Evolutionary conservation across 2,113 vertebrate species (phyloP).

Genomic region (Paracanthobrama guichenoti): DNA sequence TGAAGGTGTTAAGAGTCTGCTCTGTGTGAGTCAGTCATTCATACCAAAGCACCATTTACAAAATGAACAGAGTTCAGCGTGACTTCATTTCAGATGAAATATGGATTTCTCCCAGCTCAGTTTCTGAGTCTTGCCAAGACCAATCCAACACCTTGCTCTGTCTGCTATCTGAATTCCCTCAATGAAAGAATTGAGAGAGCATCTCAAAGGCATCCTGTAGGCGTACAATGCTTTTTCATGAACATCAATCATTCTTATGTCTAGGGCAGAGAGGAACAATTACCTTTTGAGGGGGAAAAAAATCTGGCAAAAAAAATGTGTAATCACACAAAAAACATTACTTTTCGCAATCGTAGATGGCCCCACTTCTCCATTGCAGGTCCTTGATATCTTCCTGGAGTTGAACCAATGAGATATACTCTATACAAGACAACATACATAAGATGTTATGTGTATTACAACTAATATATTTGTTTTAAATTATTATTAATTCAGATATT

Average conservation of each 20-base stretch:
- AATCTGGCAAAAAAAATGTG: neutral
- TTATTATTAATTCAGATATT: neutral
- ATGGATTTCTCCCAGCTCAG: neutral
- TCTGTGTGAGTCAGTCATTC: neutral
- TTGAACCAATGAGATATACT: slow-evolving; percentile 90
- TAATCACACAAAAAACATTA: slow-evolving; percentile 56
- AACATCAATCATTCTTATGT: neutral
- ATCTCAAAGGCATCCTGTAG: neutral
- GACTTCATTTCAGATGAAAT: neutral
- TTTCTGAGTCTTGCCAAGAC: neutral
- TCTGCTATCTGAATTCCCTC: neutral
- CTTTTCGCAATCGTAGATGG: slow-evolving; percentile 92
- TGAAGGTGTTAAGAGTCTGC: neutral
- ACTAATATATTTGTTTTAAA: neutral
- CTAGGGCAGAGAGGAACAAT: neutral
- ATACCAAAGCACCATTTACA: neutral
- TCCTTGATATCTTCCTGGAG: slow-evolving; percentile 89
- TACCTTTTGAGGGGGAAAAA: neutral
- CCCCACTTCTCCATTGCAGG: slow-evolving; percentile 92
- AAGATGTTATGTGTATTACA: neutral
- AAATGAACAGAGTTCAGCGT: neutral
- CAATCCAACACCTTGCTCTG: neutral
- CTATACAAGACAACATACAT: slow-evolving; percentile 65
- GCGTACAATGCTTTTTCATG: neutral
- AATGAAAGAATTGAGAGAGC: neutral